Evolutionary conservation across 2,888 invertebrate genomes (phyloP).

Genomic region (Dendrolimus pini): DNA sequence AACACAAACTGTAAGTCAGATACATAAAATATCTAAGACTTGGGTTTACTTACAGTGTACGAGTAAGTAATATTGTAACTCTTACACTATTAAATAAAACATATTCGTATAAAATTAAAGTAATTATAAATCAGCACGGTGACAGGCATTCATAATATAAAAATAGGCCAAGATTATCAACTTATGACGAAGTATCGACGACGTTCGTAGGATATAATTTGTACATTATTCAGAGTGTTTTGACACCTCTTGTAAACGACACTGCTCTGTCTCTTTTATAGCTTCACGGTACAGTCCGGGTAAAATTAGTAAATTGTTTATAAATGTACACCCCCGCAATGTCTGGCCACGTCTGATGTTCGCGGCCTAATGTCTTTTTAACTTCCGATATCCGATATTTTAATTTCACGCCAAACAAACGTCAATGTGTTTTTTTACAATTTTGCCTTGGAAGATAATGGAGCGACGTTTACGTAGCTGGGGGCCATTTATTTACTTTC

Average conservation of each 20-base stretch:
- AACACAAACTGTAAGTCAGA: too few relatives aligned
- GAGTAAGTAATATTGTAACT: too few relatives aligned
- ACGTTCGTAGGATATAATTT: background rate
- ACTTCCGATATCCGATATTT: constrained; percentile 24
- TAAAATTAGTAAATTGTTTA: constrained; percentile 6
- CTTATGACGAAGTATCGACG: background rate
- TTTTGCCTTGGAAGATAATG: constrained; percentile 14
- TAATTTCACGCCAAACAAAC: constrained; percentile 8
- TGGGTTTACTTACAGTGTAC: too few relatives aligned
- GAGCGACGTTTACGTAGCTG: constrained; percentile 5
- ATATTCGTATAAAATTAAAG: too few relatives aligned
- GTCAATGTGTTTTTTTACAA: constrained; percentile 1
- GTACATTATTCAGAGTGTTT: background rate
- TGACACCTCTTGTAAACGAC: background rate
- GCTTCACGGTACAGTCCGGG: constrained; percentile 3
- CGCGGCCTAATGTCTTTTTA: constrained; percentile 4
- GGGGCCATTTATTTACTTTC: constrained; percentile 9
- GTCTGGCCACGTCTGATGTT: constrained; percentile 1
- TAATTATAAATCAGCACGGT: too few relatives aligned
- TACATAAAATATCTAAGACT: too few relatives aligned
- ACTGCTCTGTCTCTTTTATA: background rate
- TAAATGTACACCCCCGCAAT: constrained; percentile 5
- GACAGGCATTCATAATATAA: too few relatives aligned
- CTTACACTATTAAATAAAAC: too few relatives aligned
- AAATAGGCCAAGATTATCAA: background rate